phyloP scores from a whole-genome alignment of 2,113 vertebrate species.

The Dromaius novaehollandiae region DNA sequence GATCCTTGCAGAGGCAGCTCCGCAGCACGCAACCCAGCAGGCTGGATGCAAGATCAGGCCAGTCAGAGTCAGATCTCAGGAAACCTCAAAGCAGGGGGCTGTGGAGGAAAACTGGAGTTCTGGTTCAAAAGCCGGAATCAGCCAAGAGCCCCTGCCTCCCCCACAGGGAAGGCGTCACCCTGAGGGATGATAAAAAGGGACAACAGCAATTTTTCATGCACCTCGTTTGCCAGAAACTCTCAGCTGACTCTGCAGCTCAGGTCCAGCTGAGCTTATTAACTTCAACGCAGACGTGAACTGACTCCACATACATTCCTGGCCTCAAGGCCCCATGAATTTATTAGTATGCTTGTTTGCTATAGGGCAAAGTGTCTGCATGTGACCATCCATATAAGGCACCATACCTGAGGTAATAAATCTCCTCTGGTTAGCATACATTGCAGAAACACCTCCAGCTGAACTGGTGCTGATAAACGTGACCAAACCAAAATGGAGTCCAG shows the following conservation, averaged over 20 bases:
- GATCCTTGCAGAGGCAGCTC: not conserved
- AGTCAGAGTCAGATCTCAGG: not conserved
- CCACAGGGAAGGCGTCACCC: not conserved
- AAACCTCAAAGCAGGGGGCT: not conserved
- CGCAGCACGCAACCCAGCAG: not conserved
- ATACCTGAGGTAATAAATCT: not conserved
- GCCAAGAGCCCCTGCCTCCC: not conserved
- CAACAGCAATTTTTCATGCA: not conserved
- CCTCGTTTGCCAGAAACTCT: not conserved
- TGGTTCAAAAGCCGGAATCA: not conserved
- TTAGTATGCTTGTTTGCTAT: not conserved
- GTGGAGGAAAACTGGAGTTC: not conserved
- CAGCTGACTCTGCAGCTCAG: not conserved
- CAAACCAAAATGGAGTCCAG: not conserved
- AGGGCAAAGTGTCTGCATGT: not conserved
- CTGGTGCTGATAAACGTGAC: not conserved
- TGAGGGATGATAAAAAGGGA: not conserved
- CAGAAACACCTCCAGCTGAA: not conserved
- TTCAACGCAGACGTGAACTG: not conserved
- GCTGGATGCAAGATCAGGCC: not conserved
- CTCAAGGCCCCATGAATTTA: not conserved
- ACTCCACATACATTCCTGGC: accelerated
- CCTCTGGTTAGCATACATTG: accelerated
- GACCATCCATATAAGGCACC: not conserved
- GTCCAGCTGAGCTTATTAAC: not conserved